A percentile compares a stretch with the other conserved stretches of the same genome.
phyloP scores from a whole-genome alignment of 2,113 vertebrate genomes.

The Synodontis membranacea region DNA sequence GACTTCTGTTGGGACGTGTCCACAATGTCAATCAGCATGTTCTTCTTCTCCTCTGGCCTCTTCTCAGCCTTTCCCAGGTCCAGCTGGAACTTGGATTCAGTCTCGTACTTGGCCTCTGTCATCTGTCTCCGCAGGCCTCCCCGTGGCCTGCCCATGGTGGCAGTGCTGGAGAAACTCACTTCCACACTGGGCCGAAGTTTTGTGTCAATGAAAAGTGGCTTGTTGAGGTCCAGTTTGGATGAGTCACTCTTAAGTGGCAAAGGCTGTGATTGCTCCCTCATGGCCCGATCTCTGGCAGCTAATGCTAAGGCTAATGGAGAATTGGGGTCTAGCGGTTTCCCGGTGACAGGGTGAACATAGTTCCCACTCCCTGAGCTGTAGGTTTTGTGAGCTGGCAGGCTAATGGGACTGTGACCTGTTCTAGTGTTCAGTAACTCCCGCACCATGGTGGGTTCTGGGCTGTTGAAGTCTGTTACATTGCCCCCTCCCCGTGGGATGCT shows the following conservation, averaged over 20 bases:
- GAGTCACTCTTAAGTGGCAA: slow-evolving; percentile 76
- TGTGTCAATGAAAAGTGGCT: slow-evolving; percentile 87
- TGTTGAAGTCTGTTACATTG: slow-evolving; percentile 75
- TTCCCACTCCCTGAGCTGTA: slow-evolving; percentile 66
- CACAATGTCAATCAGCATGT: slow-evolving; percentile 78
- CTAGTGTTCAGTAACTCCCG: slow-evolving; percentile 68
- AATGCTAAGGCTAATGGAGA: slow-evolving; percentile 85
- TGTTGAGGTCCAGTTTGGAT: slow-evolving; percentile 84
- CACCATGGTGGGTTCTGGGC: slow-evolving; percentile 66
- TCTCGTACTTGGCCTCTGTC: slow-evolving; percentile 67
- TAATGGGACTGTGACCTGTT: slow-evolving; percentile 73
- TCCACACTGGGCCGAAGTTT: slow-evolving; percentile 80
- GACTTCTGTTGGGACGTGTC: slow-evolving; percentile 85
- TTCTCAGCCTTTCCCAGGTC: slow-evolving; percentile 72
- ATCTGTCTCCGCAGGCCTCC: slow-evolving; percentile 80
- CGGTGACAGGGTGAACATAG: slow-evolving; percentile 84
- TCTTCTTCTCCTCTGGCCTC: slow-evolving; percentile 77
- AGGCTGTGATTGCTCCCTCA: slow-evolving; percentile 81
- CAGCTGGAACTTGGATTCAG: slow-evolving; percentile 79
- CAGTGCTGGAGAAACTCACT: slow-evolving; percentile 71
- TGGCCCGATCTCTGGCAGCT: slow-evolving; percentile 84
- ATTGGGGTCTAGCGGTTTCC: slow-evolving; percentile 84
- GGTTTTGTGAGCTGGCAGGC: slow-evolving; percentile 65
- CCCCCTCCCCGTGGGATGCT: slow-evolving; percentile 61
- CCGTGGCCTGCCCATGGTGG: slow-evolving; percentile 69